Evolutionary conservation across 2,888 invertebrate genomes (phyloP), one percentile per base, ranked within the genome.

Genomic region (Orthosia incerta): DNA sequence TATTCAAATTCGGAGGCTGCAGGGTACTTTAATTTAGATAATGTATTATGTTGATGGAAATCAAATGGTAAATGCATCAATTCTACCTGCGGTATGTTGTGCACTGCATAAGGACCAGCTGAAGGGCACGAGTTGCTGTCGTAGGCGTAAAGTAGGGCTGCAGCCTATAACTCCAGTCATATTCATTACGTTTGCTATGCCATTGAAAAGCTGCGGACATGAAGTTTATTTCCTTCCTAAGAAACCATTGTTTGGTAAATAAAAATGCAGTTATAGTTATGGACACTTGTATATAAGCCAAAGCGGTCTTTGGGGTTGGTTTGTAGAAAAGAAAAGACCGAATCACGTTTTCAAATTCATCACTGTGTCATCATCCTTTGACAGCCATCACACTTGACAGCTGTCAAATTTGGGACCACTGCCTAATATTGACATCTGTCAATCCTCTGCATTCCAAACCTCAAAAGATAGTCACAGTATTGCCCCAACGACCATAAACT

Each of bases 1-100:
- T 84, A 84, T 80, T 80, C 69, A 82, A 80, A 82, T 83, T 80
- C 20, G 46, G 65, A 50, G 60, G 50, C 67, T 70, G 56, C n/a
- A 57, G 15, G 13, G 50, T 59, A 13, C n/a, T 51, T 71, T 55
- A 60, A 74, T 79, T 81, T 74, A n/a, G 63, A 60, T 55, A 74
- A 46, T 50, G 18, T 46, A 71, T 79, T 39, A 20, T 46, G 51
- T 26, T 66, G 55, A 66, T 48, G 63, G 70, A 60, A 60, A 48
- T 80, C 23, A 46, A 75, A 75, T 57, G 61, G 56, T 64, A 75
- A 69, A 65, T 69, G 60, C 76, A 69, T 80, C 68, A 63, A 68
- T 64, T 75, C 59, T 80, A 66, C 53, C 56, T 77, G 80, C 64
- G 46, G 62, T 77, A 77, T 74, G 65, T 80, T 80, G 65, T 46